Evolutionary conservation across 2,113 vertebrate species (phyloP).

Genomic region (Cygnus atratus): DNA sequence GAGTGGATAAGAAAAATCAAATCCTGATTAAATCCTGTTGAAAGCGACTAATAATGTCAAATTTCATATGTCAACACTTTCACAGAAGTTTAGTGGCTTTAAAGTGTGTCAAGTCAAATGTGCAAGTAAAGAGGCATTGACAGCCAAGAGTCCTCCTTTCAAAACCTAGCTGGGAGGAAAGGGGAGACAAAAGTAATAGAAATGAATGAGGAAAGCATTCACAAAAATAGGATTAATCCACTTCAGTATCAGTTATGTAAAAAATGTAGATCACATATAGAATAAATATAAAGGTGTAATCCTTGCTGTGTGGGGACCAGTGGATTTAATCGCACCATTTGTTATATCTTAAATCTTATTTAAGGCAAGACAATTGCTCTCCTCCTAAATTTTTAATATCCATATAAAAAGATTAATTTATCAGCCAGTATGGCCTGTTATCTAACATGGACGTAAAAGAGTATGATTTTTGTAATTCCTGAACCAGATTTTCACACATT

Average conservation of each 20-base stretch:
- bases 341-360: background rate
- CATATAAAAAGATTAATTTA: background rate
- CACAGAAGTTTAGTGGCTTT: background rate
- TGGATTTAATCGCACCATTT: background rate
- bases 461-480: background rate
- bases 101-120: background rate
- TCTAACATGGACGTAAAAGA: background rate
- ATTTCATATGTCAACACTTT: background rate
- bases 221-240: background rate
- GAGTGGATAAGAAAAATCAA: background rate
- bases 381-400: background rate
- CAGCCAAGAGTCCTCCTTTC: background rate
- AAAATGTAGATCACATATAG: background rate
- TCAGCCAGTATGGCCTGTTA: background rate
- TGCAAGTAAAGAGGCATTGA: background rate
- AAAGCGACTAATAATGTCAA: background rate
- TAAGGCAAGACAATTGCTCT: background rate
- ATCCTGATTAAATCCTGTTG: background rate
- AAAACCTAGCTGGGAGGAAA: background rate
- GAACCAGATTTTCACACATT: background rate
- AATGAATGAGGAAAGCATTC: background rate
- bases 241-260: background rate
- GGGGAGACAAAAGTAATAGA: background rate
- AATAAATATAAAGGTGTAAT: background rate
- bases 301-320: background rate